These are phyloP conservation scores for Smittia sp. DNA, from an alignment of 2,888 invertebrate genomes.

Conservation along the genomic window DNA sequence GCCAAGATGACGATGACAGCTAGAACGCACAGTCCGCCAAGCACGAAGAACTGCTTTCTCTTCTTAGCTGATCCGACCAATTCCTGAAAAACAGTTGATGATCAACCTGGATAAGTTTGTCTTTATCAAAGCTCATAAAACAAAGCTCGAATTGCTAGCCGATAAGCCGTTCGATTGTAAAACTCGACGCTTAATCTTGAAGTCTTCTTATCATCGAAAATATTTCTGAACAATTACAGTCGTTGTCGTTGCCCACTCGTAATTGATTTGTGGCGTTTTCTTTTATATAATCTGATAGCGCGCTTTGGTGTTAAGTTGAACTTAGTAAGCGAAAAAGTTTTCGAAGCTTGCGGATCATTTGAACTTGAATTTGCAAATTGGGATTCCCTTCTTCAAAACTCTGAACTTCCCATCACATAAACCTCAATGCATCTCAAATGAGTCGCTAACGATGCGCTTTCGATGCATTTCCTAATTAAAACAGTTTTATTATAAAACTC, in stretches of 20 bases:
- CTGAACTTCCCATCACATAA: too few species aligned
- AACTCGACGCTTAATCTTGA: background rate
- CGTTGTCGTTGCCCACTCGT: background rate
- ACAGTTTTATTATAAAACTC: too few species aligned
- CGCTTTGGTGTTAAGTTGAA: too few species aligned
- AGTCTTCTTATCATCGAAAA: background rate
- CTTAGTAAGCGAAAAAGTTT: too few species aligned
- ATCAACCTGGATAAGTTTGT: constrained; percentile 16
- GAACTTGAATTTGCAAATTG: too few species aligned
- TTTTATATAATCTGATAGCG: too few species aligned
- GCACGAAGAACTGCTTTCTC: constrained; percentile 57
- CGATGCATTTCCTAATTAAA: too few species aligned
- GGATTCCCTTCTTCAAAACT: too few species aligned
- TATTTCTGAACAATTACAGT: background rate
- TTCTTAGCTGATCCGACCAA: constrained; percentile 59
- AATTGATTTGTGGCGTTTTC: background rate
- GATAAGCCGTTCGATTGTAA: background rate
- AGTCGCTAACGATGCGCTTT: too few species aligned
- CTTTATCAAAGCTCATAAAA: background rate
- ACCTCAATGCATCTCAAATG: too few species aligned
- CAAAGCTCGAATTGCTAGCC: background rate
- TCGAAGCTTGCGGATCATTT: too few species aligned
- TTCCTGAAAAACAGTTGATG: constrained; percentile 55
- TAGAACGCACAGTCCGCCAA: constrained; percentile 58
- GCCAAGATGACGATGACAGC: constrained; percentile 59